phyloP scores from a whole-genome alignment of 2,888 invertebrate species.

The Leptogaster cylindrica region DNA sequence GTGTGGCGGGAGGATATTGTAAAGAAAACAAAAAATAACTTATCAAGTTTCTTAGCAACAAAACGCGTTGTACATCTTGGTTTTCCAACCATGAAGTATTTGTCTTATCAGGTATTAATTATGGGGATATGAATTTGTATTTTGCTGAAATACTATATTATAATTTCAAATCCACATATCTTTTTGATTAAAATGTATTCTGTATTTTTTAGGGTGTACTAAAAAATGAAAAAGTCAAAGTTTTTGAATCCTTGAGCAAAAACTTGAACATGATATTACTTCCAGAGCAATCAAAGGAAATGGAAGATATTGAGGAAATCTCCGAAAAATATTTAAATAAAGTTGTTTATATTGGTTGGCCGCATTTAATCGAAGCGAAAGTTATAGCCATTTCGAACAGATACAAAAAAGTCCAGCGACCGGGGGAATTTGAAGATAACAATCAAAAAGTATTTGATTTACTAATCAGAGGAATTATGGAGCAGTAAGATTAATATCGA shows the following conservation, averaged over 20 bases:
- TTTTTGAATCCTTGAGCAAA: slow-evolving; percentile 85
- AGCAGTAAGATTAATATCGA: slow-evolving; percentile 64
- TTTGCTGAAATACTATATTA: not conserved
- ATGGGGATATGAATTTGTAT: slow-evolving; percentile 6
- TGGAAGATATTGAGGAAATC: slow-evolving; percentile 62
- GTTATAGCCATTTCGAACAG: slow-evolving; percentile 61
- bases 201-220: slow-evolving; percentile 66
- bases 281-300: slow-evolving; percentile 62
- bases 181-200: slow-evolving; percentile 18
- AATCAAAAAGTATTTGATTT: slow-evolving; percentile 64
- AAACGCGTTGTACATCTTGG: slow-evolving; percentile 68
- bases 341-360: slow-evolving; percentile 86
- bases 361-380: slow-evolving; percentile 86
- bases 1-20: slow-evolving; percentile 54
- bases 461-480: slow-evolving; percentile 62
- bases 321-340: slow-evolving; percentile 74
- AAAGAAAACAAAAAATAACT: slow-evolving; percentile 47
- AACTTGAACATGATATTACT: slow-evolving; percentile 83
- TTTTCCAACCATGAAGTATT: slow-evolving; percentile 89
- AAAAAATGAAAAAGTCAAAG: slow-evolving; percentile 76
- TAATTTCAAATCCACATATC: not conserved
- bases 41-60: slow-evolving; percentile 53
- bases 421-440: not conserved
- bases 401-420: slow-evolving; percentile 58
- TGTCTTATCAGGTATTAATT: slow-evolving; percentile 74